phyloP scores from a whole-genome alignment of 2,888 invertebrate genomes.

The Elmis aenea region DNA sequence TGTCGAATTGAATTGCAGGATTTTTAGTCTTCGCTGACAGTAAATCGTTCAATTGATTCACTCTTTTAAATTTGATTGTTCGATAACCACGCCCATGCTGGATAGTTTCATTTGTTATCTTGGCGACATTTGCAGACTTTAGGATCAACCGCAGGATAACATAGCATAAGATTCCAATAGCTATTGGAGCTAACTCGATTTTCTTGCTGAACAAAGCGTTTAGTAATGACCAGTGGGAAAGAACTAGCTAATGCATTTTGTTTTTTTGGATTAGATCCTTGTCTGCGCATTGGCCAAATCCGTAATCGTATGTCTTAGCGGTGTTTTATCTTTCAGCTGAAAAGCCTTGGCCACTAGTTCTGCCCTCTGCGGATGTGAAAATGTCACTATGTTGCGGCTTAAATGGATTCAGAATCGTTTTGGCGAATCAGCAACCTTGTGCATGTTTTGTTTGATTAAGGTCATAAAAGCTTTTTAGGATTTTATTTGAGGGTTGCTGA shows the following conservation, averaged over 20 bases:
- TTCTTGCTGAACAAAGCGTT: slow-evolving; percentile 48
- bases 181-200: slow-evolving; percentile 38
- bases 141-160: slow-evolving; percentile 39
- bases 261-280: slow-evolving; percentile 27
- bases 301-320: slow-evolving; percentile 28
- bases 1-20: too few relatives aligned
- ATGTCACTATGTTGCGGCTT: slow-evolving; percentile 35
- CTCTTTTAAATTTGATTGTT: slow-evolving; percentile 40
- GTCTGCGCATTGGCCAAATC: slow-evolving; percentile 30
- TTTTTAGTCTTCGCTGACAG: too few relatives aligned
- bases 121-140: slow-evolving; percentile 36
- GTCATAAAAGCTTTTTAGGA: slow-evolving; percentile 21
- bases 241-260: slow-evolving; percentile 29
- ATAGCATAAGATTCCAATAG: slow-evolving; percentile 43
- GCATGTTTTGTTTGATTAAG: slow-evolving; percentile 21
- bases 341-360: slow-evolving; percentile 15
- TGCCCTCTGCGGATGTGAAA: slow-evolving; percentile 30
- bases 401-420: slow-evolving; percentile 30
- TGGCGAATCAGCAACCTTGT: slow-evolving; percentile 33
- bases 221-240: slow-evolving; percentile 42
- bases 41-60: slow-evolving; percentile 7
- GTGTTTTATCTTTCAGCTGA: slow-evolving; percentile 19
- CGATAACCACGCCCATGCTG: slow-evolving; percentile 35
- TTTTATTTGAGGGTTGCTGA: slow-evolving; percentile 13
- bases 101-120: slow-evolving; percentile 42